Base-by-base conservation (phyloP, 2,113 vertebrate species). In the Microcebus griseorufus region DNA sequence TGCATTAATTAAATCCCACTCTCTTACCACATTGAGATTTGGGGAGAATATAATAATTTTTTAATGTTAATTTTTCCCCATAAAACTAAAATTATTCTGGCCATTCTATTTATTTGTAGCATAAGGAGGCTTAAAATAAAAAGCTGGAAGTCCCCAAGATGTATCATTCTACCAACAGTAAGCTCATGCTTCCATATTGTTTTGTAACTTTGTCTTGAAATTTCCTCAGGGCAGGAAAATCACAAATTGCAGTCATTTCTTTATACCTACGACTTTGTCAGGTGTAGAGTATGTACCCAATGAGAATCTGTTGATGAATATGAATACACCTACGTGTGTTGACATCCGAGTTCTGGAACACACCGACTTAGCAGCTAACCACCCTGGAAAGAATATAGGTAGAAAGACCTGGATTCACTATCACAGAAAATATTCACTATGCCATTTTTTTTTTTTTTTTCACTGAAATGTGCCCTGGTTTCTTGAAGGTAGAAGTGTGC, bases 1-100 rank as follows among this genome's bases (percentile, higher is more conserved):
- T 82, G 42, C 5, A 88, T 88, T 98, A 90, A 94, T 98, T 86
- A 84, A 97, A 90, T 89, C n/a, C 42, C 29, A 89, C 48, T 37
- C 87, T 97, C 69, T 95, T 69, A 96, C 23, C 83, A 93, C 84
- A 95, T 3, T 65, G 34, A 48, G 10, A 90, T 94, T 29, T 90
- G n/a, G 23, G 27, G 48, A 92, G 14, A 88, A 53, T 25, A 27
- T 4, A 69, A 45, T 83, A 80, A 53, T 34, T 55, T 82, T 55
- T 94, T 42, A 85, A 94, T 88, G 58, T 70, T 84, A 88, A 88
- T 93, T 97, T 90, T 96, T 53, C 20, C 75, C 75, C 82, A 32
- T 82, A 78, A 72, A 87, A 87, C 45, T 88, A 88, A 94, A 67
- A 86, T 70, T 58, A 65, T 86, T 84, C 64, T 83, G 67, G 20